Evolutionary conservation across 2,888 invertebrate species (phyloP).

Genomic region (Atherix ibis): DNA sequence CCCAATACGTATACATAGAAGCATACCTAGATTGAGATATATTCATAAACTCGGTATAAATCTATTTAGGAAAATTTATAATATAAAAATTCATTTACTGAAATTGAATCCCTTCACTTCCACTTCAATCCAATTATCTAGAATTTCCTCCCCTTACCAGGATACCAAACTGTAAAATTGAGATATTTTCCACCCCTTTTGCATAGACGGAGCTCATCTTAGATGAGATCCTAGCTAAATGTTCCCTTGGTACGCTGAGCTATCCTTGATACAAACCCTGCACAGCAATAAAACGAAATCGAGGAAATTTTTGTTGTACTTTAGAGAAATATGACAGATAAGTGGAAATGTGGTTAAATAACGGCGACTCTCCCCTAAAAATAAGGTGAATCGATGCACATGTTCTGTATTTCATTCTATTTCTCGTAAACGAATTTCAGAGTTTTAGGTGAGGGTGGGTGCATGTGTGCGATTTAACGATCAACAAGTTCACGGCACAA

Average conservation of each 20-base stretch:
- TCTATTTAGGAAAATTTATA: constrained; percentile 10
- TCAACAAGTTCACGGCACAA: background rate
- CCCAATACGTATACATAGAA: no score
- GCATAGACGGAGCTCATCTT: no score
- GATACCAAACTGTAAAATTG: constrained; percentile 1
- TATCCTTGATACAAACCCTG: no score
- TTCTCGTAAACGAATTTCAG: background rate
- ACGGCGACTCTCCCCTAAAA: no score
- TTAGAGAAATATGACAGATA: constrained; percentile 9
- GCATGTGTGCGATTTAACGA: background rate
- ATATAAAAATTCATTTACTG: constrained; percentile 10
- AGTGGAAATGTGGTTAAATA: constrained; percentile 4
- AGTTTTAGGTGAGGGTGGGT: background rate
- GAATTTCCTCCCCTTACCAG: constrained; percentile 2
- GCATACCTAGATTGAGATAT: no score
- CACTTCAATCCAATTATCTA: constrained; percentile 8
- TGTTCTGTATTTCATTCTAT: background rate
- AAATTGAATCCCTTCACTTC: constrained; percentile 8
- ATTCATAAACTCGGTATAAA: no score
- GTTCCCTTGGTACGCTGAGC: no score
- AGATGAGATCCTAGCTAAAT: no score
- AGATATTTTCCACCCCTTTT: constrained; percentile 6
- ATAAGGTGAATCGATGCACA: background rate
- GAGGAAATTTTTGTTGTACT: no score
- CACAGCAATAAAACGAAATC: no score